Percentiles rank a stretch among this genome's conserved stretches.
These are phyloP conservation scores for Helicoverpa armigera DNA, from an alignment of 1,140 invertebrate species.

Conservation along the genomic window DNA sequence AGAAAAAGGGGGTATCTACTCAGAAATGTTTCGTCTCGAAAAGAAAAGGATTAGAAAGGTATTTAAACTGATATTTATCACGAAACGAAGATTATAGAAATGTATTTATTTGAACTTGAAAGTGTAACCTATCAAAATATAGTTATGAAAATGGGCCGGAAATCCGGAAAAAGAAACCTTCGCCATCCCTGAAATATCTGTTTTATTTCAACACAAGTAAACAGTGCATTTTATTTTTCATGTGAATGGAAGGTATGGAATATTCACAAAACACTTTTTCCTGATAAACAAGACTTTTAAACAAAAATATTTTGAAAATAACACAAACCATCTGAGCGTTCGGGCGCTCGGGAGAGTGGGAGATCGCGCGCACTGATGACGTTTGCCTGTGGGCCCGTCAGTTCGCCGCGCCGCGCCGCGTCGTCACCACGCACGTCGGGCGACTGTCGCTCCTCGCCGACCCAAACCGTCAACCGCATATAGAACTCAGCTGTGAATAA, in stretches of 20 bases:
- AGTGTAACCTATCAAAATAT: no score
- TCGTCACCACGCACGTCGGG: conserved; percentile 49
- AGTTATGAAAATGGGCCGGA: no score
- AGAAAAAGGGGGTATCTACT: no score
- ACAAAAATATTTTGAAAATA: conserved; percentile 12
- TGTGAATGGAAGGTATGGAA: neutral
- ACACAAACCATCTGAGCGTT: conserved; percentile 51
- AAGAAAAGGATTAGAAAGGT: no score
- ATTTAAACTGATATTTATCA: no score
- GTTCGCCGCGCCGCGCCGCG: conserved; percentile 72
- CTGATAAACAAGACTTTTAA: neutral
- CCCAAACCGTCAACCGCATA: conserved; percentile 63
- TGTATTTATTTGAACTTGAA: no score
- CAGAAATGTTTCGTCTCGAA: no score
- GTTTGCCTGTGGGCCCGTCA: conserved; percentile 62
- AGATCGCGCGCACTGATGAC: conserved; percentile 62
- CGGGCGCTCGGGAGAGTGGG: conserved; percentile 64
- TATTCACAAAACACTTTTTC: neutral
- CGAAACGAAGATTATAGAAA: no score
- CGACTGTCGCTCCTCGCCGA: conserved; percentile 39
- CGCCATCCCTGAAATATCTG: no score
- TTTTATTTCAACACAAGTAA: no score
- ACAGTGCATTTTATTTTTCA: neutral
- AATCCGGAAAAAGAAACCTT: no score
- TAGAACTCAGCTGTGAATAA: conserved; percentile 71